phyloP scores from a whole-genome alignment of 2,797 vertebrate genomes.

The Australoheros facetus region DNA sequence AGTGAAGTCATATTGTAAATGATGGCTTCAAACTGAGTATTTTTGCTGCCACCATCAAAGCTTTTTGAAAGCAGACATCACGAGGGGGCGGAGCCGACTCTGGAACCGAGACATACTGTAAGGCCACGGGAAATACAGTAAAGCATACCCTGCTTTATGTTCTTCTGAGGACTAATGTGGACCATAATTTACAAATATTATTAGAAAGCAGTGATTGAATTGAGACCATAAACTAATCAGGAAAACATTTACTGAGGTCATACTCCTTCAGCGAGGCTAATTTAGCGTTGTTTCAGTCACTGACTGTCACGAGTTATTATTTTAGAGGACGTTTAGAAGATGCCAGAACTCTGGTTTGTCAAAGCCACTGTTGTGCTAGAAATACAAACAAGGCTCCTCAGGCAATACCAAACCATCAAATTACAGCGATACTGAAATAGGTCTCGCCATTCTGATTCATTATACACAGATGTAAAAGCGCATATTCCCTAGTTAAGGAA shows the following conservation, averaged over 20 bases:
- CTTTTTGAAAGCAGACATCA: not conserved
- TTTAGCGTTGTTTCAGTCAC: not conserved
- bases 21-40: not conserved
- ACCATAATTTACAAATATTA: not conserved
- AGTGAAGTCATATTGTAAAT: not conserved
- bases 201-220: not conserved
- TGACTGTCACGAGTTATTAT: not conserved
- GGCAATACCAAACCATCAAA: not conserved
- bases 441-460: too few relatives aligned
- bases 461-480: not conserved
- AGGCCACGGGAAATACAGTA: not conserved
- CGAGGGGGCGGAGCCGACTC: not conserved
- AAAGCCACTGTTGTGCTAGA: not conserved
- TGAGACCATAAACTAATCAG: not conserved
- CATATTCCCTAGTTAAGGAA: not conserved
- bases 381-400: rapidly evolving
- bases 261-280: not conserved
- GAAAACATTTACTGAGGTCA: not conserved
- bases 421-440: rapidly evolving
- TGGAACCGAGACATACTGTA: too few relatives aligned
- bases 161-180: not conserved
- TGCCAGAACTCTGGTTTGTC: not conserved
- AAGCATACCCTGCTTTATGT: not conserved
- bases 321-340: not conserved
- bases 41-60: not conserved